A percentile compares a stretch with the other conserved stretches of the same genome.
phyloP scores from a whole-genome alignment of 2,888 invertebrate species.

The Lacanobia oleracea region DNA sequence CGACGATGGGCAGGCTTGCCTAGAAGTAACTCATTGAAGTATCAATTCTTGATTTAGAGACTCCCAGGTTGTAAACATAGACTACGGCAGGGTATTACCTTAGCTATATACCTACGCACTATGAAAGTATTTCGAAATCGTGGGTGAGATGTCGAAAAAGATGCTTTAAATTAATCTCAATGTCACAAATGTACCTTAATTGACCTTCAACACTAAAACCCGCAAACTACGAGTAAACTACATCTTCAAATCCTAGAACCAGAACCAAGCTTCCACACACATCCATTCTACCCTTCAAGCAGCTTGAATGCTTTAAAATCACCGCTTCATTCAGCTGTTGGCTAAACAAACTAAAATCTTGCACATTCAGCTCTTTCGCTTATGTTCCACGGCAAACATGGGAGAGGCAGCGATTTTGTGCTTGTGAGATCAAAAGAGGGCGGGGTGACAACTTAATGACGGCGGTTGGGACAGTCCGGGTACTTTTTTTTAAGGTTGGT shows the following conservation, averaged over 20 bases:
- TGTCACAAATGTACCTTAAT: background rate
- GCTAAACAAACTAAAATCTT: slow-evolving; percentile 52
- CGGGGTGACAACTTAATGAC: slow-evolving; percentile 27
- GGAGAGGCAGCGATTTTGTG: slow-evolving; percentile 56
- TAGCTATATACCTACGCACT: too few relatives aligned
- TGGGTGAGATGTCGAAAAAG: too few relatives aligned
- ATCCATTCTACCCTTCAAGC: slow-evolving; percentile 12
- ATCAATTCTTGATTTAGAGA: too few relatives aligned
- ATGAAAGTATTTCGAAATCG: too few relatives aligned
- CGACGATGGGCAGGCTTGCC: too few relatives aligned
- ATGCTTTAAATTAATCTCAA: too few relatives aligned
- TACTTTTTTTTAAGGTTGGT: background rate
- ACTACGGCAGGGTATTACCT: too few relatives aligned
- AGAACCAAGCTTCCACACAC: slow-evolving; percentile 15
- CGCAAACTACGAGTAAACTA: background rate
- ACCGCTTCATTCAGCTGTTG: slow-evolving; percentile 56
- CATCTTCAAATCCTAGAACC: background rate
- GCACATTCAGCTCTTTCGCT: slow-evolving; percentile 45
- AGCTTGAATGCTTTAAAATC: slow-evolving; percentile 51
- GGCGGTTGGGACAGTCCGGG: slow-evolving; percentile 36
- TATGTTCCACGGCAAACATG: slow-evolving; percentile 53
- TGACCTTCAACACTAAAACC: background rate
- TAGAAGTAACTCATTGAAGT: too few relatives aligned
- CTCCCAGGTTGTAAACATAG: too few relatives aligned
- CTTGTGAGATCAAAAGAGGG: slow-evolving; percentile 58